A percentile compares a stretch with the other conserved stretches of the same genome.
Evolutionary conservation across 2,797 vertebrate species (phyloP).

Genomic region (Ctenosaura bakeri): DNA sequence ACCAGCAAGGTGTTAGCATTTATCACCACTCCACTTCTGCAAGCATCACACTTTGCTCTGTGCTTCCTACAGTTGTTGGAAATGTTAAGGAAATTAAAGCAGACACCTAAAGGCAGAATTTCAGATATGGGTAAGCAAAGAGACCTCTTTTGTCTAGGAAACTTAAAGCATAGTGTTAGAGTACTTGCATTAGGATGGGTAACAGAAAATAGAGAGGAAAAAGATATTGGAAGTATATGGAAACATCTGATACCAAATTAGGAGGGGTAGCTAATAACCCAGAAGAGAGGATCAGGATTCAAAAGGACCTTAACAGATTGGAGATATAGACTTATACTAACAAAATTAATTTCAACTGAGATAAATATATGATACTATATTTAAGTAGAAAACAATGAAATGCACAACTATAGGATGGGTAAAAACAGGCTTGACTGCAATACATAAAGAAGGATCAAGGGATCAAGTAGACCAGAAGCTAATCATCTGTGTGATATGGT

Average conservation of each 20-base stretch:
- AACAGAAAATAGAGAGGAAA: background rate
- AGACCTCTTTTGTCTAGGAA: conserved; percentile 10
- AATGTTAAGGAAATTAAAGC: background rate
- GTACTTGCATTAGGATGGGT: background rate
- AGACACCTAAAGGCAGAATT: conserved; percentile 38
- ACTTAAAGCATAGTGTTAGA: conserved; percentile 40
- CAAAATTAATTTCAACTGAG: too few relatives aligned
- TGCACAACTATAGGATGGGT: background rate
- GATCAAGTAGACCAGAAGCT: too few relatives aligned
- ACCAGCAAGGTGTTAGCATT: conserved; percentile 60
- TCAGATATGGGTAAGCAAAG: background rate
- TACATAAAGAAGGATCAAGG: too few relatives aligned
- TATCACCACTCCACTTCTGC: conserved; percentile 57
- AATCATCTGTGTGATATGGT: too few relatives aligned
- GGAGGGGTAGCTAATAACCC: too few relatives aligned
- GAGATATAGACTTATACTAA: too few relatives aligned
- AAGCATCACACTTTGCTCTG: conserved; percentile 51
- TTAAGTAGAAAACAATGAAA: background rate
- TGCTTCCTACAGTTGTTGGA: background rate
- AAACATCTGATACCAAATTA: too few relatives aligned
- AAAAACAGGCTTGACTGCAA: too few relatives aligned
- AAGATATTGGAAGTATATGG: background rate
- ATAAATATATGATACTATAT: too few relatives aligned
- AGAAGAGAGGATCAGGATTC: too few relatives aligned
- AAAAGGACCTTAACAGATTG: too few relatives aligned